Base-by-base conservation (phyloP, 2,888 invertebrate genomes). In the Sesia apiformis region DNA sequence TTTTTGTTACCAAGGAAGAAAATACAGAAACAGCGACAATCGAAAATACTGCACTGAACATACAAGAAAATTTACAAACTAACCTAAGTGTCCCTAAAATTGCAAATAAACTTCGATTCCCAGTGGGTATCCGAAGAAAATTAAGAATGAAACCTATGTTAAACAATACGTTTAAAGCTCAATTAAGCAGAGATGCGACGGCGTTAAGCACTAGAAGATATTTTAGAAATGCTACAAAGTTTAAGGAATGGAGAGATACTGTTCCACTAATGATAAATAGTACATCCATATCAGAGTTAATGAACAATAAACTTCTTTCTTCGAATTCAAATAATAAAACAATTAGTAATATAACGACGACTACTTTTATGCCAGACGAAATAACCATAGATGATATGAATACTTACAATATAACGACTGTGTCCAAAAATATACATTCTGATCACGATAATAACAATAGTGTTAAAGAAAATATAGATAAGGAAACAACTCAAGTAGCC, bases 101-200 rank as follows among this genome's bases (percentile, higher is more conserved):
- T 53, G 54, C 62, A 52, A 58, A 65, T 41, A 70, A 73, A 57
- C 74, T 76, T 4, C 74, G 80, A 52, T 78, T 73, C 56, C 74
- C 79, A 42, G 57, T 66, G 23, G 71, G 70, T 39, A 57, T 69
- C 49, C 75, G 84, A n/a, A 78, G 78, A 60, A 85, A 80, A 64
- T 62, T 83, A 60, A 71, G 81, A 39, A 76, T 82, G 63, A 74
- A 81, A 59, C 83, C 85, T 39, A 63, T 70, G 58, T 56, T 74
- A 54, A 82, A 78, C 52, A 76, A 72, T 52, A 75, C 78, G 41
- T 70, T 67, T 49, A 86, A 84, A 67, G 75, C 73, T 39, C 83
- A 80, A 61, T 53, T 83, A 54, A 84, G 72, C 58, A 76, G 84
- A 67, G 85, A 88, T 60, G 67, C 86, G 61, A 69, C 84, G 58